These are phyloP conservation scores for Cebus imitator DNA, from an alignment of 2,113 vertebrate genomes.

Conservation along the genomic window DNA sequence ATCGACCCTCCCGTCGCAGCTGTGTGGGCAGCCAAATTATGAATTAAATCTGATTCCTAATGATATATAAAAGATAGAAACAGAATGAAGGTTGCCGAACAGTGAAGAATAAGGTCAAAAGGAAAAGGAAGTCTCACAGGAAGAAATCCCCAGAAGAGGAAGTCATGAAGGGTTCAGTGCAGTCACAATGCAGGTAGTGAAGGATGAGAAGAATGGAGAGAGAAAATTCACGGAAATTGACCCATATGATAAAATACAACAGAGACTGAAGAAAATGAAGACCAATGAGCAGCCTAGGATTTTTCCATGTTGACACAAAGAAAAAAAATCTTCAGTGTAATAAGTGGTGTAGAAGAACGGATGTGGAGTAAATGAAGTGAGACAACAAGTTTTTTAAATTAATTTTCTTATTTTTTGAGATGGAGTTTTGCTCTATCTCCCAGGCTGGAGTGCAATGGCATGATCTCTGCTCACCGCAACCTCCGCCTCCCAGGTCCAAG, in stretches of 20 bases:
- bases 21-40: not conserved
- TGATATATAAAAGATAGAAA: not conserved
- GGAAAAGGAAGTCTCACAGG: not conserved
- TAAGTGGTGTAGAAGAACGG: not conserved
- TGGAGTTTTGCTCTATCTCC: too few species aligned
- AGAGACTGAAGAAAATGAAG: not conserved
- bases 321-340: not conserved
- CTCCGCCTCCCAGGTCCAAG: too few species aligned
- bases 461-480: too few species aligned
- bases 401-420: too few species aligned
- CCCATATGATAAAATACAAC: not conserved
- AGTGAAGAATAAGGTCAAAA: not conserved
- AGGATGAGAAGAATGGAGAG: not conserved
- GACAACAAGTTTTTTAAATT: not conserved
- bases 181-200: not conserved
- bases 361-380: not conserved
- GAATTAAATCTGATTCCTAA: not conserved
- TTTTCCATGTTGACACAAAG: not conserved
- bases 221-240: not conserved
- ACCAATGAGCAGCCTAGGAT: not conserved
- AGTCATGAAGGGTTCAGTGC: not conserved
- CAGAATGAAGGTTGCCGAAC: not conserved
- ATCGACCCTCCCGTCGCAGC: fast-evolving
- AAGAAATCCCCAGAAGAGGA: not conserved
- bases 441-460: too few species aligned